Percentiles rank a stretch among this genome's conserved stretches.
Conservation (phyloP, 2,797 vertebrate genomes). For the Glyptemys insculpta region DNA sequence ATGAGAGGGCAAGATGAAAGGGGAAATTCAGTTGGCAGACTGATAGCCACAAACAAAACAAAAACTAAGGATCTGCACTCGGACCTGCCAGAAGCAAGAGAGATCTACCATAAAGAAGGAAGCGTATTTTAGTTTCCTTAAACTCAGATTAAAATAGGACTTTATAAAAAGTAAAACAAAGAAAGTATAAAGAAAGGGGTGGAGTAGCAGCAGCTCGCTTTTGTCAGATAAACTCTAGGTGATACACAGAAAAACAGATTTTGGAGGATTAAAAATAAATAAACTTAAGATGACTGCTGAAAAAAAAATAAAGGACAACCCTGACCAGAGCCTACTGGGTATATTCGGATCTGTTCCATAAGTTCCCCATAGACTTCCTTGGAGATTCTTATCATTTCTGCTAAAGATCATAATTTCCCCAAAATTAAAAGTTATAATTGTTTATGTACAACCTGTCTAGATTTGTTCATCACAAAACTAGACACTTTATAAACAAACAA, state of each 20-base stretch:
- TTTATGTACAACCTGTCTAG: background rate
- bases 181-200: background rate
- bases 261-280: background rate
- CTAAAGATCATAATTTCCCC: background rate
- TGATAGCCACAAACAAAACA: no score
- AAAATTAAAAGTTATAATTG: background rate
- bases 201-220: background rate
- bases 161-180: background rate
- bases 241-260: background rate
- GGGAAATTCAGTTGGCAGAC: background rate
- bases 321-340: background rate
- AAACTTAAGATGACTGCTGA: background rate
- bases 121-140: no score
- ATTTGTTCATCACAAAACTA: background rate
- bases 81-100: background rate
- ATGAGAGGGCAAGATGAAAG: background rate
- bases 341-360: background rate
- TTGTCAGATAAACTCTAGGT: background rate
- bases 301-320: background rate
- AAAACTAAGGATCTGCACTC: rapidly evolving
- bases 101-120: no score
- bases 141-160: background rate
- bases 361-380: background rate
- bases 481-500: background rate
- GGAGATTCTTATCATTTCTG: background rate